Evolutionary conservation across 1,140 invertebrate genomes (phyloP), one percentile per base, ranked within the genome.

Genomic region (Phymastichus coffea): DNA sequence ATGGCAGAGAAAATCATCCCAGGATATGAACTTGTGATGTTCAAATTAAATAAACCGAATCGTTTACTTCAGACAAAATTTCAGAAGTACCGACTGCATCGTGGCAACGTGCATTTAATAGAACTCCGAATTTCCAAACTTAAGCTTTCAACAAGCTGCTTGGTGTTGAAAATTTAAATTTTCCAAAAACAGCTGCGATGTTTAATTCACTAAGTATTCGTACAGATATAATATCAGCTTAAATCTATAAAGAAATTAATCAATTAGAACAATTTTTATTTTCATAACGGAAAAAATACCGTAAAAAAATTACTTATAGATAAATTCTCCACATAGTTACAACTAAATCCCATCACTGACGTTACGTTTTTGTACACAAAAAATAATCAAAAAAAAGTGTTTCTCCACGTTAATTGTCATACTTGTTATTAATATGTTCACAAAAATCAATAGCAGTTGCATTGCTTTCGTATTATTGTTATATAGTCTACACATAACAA

Each of bases 361-460:
- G 65, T 38, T 30, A 22, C n/a, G 55, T 61, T 63, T 65, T 64
- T 46, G 57, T 19, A 35, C 60, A 57, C 35, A 54, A 54, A 64
- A 64, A 58, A 64, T 64, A 46, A 61, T 57, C 46, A 49, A 35
- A 20, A 60, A 55, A 63, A 60, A 40, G 54, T 66, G 2, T 63
- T 22, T 57, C 55, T 61, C 35, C 59, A 43, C 30, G n/a, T 37
- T 25, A 12, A n/a, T n/a, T n/a, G n/a, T n/a, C n/a, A n/a, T n/a
- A n/a, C n/a, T n/a, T n/a, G n/a, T n/a, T n/a, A n/a, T n/a, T n/a
- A n/a, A n/a, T n/a, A n/a, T n/a, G n/a, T n/a, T n/a, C n/a, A n/a
- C n/a, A n/a, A n/a, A n/a, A n/a, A n/a, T n/a, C n/a, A n/a, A n/a
- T n/a, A n/a, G n/a, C n/a, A n/a, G n/a, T n/a, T n/a, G n/a, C n/a